Base-by-base conservation (phyloP, 1,140 invertebrate genomes). In the Drosophila triauraria region DNA sequence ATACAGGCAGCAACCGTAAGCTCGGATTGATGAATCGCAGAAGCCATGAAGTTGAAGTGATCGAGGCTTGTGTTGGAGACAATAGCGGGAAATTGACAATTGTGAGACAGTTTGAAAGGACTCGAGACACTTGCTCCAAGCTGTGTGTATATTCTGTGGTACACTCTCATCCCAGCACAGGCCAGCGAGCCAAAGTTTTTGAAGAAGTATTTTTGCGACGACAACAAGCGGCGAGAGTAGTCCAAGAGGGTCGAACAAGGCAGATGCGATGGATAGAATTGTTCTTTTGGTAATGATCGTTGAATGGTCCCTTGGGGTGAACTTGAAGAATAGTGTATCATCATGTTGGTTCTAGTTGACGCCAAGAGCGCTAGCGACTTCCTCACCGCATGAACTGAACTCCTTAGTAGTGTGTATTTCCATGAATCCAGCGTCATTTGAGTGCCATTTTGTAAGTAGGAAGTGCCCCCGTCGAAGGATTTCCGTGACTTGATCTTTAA, bases 341-440 rank as follows among this genome's bases (percentile, higher is more conserved):
- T 27, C 25, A 3, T 27, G 25, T 27, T 27, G 25, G 25, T 27
- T 27, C 25, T 5, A 27, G 25, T 27, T 27, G 25, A 27, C 25
- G 5, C 25, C 4, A 4, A 4, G 25, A 27, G 3, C 4, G 20
- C 20, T 20, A 20, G 20, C 20, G 20, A 4, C 25, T 4, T 3
- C 25, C 25, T 72, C 12, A 65, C 46, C 9, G 57, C 68, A 20
- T 20, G 20, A 20, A 20, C 20, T 20, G 20, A 20, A 20, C 20
- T 20, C 20, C 20, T 20, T 20, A 20, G 20, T 20, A 20, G 20
- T 20, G 20, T 20, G 20, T 20, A 20, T 20, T 20, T 20, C 20
- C 20, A 20, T 20, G 20, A 20, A 20, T 20, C 20, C 20, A 20
- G 20, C 20, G 20, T 20, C 20, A 20, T 20, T 20, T 20, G 20